Evolutionary conservation across 1,140 invertebrate species (phyloP).

Genomic region (Ostrea denselamellosa): DNA sequence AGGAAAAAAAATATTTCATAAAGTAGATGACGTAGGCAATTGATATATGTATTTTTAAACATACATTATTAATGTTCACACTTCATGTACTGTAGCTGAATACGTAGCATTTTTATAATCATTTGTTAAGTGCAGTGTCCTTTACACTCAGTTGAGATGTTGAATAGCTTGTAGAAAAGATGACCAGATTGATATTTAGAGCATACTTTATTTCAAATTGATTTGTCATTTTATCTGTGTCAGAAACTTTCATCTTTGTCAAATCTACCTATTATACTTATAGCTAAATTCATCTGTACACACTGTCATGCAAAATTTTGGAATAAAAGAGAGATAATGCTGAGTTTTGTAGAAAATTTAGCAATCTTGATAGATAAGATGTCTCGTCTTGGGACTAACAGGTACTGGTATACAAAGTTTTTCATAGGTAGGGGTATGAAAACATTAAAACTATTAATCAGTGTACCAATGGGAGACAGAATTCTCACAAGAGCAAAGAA

Average conservation of each 20-base stretch:
- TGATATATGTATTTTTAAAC: no score
- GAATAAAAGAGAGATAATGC: not conserved
- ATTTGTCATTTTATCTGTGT: not conserved
- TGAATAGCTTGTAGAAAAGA: not conserved
- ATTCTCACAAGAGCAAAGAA: no score
- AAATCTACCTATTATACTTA: no score
- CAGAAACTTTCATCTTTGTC: not conserved
- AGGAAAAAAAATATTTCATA: not conserved
- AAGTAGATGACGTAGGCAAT: not conserved
- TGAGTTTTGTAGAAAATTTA: not conserved
- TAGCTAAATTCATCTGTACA: no score
- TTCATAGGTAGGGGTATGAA: no score
- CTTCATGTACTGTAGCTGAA: not conserved
- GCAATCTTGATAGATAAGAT: not conserved
- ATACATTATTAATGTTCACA: no score
- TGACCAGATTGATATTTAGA: not conserved
- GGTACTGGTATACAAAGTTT: not conserved
- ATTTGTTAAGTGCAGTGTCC: not conserved
- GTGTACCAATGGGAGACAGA: no score
- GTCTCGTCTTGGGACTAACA: not conserved
- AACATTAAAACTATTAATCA: no score
- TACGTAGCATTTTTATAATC: not conserved
- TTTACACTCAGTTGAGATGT: not conserved
- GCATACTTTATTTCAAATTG: not conserved
- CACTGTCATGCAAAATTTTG: no score